Evolutionary conservation across 2,113 vertebrate genomes (phyloP).

Genomic region (Pogona vitticeps): DNA sequence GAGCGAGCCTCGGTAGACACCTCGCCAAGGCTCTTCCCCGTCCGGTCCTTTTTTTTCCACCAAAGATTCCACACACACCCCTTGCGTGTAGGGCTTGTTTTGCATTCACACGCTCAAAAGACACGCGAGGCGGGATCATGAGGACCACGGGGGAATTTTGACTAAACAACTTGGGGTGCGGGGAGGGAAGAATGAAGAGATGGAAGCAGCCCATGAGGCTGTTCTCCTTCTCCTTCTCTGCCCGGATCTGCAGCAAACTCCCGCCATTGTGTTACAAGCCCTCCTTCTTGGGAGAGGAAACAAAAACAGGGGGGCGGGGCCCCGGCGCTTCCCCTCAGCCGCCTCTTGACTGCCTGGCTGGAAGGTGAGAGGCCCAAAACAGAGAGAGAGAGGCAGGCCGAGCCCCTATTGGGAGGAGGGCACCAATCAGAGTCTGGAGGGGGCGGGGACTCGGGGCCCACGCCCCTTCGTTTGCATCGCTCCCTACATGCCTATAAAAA

Average conservation of each 20-base stretch:
- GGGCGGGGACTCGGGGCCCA: neutral
- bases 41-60: neutral
- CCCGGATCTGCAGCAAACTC: neutral
- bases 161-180: too few relatives aligned
- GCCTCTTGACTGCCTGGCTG: slow-evolving; percentile 1
- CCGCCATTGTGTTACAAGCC: neutral
- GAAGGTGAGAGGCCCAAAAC: neutral
- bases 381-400: neutral
- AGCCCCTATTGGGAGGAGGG: neutral
- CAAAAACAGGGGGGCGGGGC: slow-evolving; percentile 8
- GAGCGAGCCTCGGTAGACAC: neutral
- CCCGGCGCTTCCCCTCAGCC: neutral
- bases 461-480: neutral
- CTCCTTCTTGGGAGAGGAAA: neutral
- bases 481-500: neutral
- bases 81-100: neutral
- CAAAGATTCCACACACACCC: neutral
- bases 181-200: neutral
- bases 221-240: neutral
- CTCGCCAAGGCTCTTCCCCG: neutral
- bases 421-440: neutral
- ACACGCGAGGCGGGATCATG: too few relatives aligned
- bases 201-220: neutral
- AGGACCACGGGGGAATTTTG: too few relatives aligned
- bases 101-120: neutral